Evolutionary conservation across 2,888 invertebrate species (phyloP).

Genomic region (Pelosia muscerda): DNA sequence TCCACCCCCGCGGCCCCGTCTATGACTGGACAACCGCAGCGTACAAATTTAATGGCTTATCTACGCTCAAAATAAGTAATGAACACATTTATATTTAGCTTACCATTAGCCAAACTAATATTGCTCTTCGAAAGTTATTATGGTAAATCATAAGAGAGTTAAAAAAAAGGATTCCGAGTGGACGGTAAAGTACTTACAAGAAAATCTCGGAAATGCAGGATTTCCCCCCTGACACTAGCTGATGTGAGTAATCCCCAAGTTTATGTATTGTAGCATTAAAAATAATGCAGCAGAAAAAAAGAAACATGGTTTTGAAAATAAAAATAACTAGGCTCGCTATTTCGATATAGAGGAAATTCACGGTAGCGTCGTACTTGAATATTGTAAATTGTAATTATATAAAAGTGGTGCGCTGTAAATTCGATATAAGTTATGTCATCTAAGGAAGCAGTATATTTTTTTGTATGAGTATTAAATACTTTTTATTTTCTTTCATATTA

Average conservation of each 20-base stretch:
- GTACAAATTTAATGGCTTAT: conserved; percentile 35
- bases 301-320: too few species aligned
- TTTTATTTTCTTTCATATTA: too few species aligned
- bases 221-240: neutral
- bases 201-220: neutral
- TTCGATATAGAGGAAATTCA: neutral
- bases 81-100: conserved; percentile 14
- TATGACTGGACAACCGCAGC: conserved; percentile 41
- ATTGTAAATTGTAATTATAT: too few species aligned
- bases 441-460: too few species aligned
- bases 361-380: too few species aligned
- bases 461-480: too few species aligned
- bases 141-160: neutral
- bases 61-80: conserved; percentile 6
- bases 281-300: neutral
- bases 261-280: neutral
- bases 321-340: too few species aligned
- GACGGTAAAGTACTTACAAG: neutral
- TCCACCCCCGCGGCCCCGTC: conserved; percentile 39
- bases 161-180: neutral
- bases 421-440: too few species aligned
- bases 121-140: neutral
- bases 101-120: neutral
- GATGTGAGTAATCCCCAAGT: too few species aligned
- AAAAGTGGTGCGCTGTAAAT: too few species aligned